Conservation (phyloP, 2,888 invertebrate genomes). For the Caenorhabditis parvicauda region DNA sequence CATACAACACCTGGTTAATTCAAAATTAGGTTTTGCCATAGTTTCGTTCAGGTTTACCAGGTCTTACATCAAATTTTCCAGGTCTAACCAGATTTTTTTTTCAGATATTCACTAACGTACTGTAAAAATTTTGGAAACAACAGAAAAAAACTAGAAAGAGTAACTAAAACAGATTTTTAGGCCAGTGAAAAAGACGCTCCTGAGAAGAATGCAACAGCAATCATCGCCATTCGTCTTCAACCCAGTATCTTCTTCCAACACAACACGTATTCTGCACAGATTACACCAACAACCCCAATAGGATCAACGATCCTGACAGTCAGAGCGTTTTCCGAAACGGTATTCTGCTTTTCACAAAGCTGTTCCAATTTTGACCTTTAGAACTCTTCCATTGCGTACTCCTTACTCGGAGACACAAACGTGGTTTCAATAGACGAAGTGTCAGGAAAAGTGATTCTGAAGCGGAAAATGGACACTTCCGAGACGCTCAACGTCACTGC, state of each 20-base stretch:
- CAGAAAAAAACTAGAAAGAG: neutral
- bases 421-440: slow-evolving; percentile 27
- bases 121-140: no score
- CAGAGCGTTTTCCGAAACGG: slow-evolving; percentile 26
- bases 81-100: no score
- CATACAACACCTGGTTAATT: no score
- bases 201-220: slow-evolving; percentile 46
- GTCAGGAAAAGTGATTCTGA: slow-evolving; percentile 29
- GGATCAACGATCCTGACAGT: slow-evolving; percentile 31
- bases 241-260: slow-evolving; percentile 38
- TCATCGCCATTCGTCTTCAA: slow-evolving; percentile 34
- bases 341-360: neutral
- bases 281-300: slow-evolving; percentile 23
- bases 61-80: no score
- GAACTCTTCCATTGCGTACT: slow-evolving; percentile 24
- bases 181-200: slow-evolving; percentile 46
- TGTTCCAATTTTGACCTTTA: slow-evolving; percentile 7
- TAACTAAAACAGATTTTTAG: slow-evolving; percentile 26
- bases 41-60: no score
- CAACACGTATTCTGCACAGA: slow-evolving; percentile 35
- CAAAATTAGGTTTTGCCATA: no score
- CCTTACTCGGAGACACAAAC: slow-evolving; percentile 24
- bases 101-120: no score
- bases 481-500: slow-evolving; percentile 35
- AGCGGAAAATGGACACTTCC: slow-evolving; percentile 20